Conservation (phyloP, 2,113 vertebrate genomes). For the Sinocyclocheilus anophthalmus region DNA sequence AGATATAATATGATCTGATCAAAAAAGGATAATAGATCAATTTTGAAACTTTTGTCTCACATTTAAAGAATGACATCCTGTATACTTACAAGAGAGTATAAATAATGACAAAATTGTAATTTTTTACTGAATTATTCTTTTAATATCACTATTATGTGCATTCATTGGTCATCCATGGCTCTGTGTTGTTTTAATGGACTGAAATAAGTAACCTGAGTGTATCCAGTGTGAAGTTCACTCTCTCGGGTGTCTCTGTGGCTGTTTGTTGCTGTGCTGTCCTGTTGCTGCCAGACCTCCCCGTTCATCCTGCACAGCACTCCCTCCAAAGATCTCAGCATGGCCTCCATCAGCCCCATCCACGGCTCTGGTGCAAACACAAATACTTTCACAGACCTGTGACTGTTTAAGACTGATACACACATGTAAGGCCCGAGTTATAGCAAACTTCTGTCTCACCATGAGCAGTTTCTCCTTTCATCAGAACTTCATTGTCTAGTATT, state of each 20-base stretch:
- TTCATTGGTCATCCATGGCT: not conserved
- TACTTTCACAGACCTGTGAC: not conserved
- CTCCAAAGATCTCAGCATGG: slow-evolving; percentile 71
- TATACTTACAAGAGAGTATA: not conserved
- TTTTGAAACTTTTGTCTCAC: not conserved
- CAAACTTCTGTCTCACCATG: slow-evolving; percentile 44
- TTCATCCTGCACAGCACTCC: slow-evolving; percentile 64
- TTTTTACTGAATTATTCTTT: not conserved
- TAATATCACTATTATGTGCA: not conserved
- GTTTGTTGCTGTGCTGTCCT: slow-evolving; percentile 43
- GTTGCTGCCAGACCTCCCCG: slow-evolving; percentile 64
- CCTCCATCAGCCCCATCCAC: slow-evolving; percentile 64
- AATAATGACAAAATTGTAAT: not conserved
- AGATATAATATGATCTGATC: not conserved
- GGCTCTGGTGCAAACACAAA: slow-evolving; percentile 59
- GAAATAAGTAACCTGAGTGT: slow-evolving; percentile 52
- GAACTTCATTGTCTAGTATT: slow-evolving; percentile 46
- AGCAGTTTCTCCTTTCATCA: slow-evolving; percentile 50
- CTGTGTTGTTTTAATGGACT: not conserved
- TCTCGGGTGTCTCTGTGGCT: slow-evolving; percentile 58
- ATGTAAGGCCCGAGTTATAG: not conserved
- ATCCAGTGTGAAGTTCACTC: slow-evolving; percentile 55
- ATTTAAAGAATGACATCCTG: not conserved
- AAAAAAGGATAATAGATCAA: not conserved
- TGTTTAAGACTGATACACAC: not conserved